These are phyloP conservation scores for Vanacampus margaritifer DNA, from an alignment of 2,113 vertebrate species.

Conservation along the genomic window DNA sequence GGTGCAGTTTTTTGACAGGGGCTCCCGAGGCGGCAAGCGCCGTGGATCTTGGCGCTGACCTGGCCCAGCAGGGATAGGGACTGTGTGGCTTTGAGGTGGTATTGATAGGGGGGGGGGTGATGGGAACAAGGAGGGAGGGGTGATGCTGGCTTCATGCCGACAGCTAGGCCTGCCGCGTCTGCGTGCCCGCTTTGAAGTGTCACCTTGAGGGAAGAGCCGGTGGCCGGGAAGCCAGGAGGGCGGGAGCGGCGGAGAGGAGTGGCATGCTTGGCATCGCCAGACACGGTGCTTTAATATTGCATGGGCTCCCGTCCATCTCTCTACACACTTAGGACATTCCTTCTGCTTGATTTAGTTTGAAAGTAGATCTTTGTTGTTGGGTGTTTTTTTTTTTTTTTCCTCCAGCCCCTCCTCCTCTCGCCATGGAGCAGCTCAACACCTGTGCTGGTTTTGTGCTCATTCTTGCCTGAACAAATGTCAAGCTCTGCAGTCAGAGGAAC, in stretches of 20 bases:
- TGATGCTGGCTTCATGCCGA: conserved; percentile 75
- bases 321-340: conserved; percentile 76
- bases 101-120: conserved; percentile 63
- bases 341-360: conserved; percentile 79
- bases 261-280: conserved; percentile 76
- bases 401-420: conserved; percentile 39
- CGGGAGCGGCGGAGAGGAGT: conserved; percentile 72
- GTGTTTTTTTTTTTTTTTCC: conserved; percentile 4
- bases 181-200: conserved; percentile 87
- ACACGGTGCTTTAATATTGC: conserved; percentile 78
- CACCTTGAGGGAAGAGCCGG: conserved; percentile 79
- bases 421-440: conserved; percentile 66
- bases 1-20: conserved; percentile 70
- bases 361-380: conserved; percentile 70
- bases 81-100: conserved; percentile 63
- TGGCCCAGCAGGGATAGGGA: conserved; percentile 68
- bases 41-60: conserved; percentile 75
- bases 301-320: conserved; percentile 77
- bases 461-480: conserved; percentile 65
- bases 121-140: conserved; percentile 22
- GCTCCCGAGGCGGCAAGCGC: conserved; percentile 63
- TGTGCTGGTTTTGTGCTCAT: conserved; percentile 65
- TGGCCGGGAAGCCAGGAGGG: conserved; percentile 73
- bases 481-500: conserved; percentile 55
- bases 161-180: conserved; percentile 76